Conservation (phyloP, 1,140 invertebrate species). For the Saccostrea glomerata region DNA sequence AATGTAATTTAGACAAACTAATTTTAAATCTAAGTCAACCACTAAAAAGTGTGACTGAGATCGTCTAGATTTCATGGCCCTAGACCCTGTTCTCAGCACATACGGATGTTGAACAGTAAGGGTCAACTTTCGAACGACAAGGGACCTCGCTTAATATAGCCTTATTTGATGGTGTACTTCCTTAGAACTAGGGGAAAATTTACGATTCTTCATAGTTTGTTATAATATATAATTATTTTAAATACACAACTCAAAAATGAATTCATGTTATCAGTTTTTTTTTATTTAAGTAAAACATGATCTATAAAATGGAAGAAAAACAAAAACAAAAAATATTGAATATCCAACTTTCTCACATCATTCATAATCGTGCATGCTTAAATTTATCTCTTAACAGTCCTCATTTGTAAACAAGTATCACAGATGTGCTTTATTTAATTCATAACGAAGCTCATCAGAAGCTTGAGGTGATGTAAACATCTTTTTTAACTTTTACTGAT, state of each 20-base stretch:
- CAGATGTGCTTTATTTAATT: conserved; percentile 1
- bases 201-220: no score
- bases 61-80: no score
- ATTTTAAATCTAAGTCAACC: no score
- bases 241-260: background rate
- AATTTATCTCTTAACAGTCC: background rate
- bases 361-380: background rate
- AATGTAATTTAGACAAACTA: no score
- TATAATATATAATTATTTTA: no score
- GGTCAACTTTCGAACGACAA: no score
- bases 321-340: background rate
- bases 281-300: background rate
- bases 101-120: no score
- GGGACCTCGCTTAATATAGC: no score
- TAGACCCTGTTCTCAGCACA: no score
- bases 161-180: no score
- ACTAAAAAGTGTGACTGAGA: no score
- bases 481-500: background rate
- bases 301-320: background rate
- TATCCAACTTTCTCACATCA: background rate
- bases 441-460: background rate
- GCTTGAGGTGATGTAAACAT: background rate
- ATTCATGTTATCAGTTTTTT: background rate
- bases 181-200: no score
- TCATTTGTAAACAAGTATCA: background rate